Percentiles rank a stretch among this genome's conserved stretches.
Conservation (phyloP, 2,797 vertebrate species). For the Mus minutoides region DNA sequence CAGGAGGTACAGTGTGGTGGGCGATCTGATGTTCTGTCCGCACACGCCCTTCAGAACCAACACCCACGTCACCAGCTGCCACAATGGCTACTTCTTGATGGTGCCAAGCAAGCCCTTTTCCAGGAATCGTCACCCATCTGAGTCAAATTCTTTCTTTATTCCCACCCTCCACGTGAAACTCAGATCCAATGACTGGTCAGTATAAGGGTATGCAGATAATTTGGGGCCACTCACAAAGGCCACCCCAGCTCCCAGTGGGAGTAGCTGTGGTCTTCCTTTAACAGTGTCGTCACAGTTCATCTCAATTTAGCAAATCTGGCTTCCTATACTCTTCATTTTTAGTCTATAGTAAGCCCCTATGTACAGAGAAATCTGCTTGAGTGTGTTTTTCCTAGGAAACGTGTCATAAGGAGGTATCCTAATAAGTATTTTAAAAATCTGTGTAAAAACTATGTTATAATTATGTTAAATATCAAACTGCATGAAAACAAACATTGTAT, state of each 20-base stretch:
- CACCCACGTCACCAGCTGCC: not conserved
- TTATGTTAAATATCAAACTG: conserved; percentile 27
- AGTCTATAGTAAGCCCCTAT: not conserved
- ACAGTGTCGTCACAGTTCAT: not conserved
- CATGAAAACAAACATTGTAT: conserved; percentile 29
- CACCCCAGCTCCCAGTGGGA: not conserved
- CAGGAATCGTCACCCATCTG: not conserved
- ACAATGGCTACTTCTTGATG: not conserved
- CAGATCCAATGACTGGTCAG: not conserved
- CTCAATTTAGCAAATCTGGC: not conserved
- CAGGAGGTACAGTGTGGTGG: not conserved
- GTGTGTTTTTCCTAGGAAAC: conserved; percentile 33
- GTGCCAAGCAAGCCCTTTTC: not conserved
- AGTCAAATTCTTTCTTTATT: not conserved
- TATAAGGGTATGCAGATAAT: not conserved
- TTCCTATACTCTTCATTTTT: not conserved
- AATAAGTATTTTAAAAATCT: conserved; percentile 20
- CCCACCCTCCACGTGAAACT: too few species aligned
- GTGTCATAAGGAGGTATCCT: conserved; percentile 1
- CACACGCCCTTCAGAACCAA: not conserved
- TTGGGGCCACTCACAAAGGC: not conserved
- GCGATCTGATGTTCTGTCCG: not conserved
- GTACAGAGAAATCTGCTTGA: not conserved
- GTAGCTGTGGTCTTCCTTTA: not conserved
- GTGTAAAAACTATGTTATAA: not conserved